Evolutionary conservation across 2,888 invertebrate species (phyloP).

Genomic region (Chaetogeoica ovagalla): DNA sequence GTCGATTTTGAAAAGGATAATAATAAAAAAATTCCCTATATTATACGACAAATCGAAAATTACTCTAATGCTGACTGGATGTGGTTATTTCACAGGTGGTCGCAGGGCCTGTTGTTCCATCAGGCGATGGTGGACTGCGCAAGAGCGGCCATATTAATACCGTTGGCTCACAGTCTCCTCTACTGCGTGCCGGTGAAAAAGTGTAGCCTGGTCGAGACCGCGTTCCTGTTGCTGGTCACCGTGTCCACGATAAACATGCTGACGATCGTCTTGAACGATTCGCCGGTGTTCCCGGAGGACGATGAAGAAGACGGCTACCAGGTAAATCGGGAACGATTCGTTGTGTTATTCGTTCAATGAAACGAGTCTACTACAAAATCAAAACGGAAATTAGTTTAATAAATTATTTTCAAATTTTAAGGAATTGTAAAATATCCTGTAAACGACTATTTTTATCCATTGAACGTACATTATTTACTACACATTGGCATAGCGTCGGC

Average conservation of each 20-base stretch:
- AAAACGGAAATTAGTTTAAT: too few relatives aligned
- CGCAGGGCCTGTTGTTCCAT: slow-evolving; percentile 81
- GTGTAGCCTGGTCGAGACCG: slow-evolving; percentile 84
- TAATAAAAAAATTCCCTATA: too few relatives aligned
- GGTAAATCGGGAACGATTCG: background rate
- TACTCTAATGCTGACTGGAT: too few relatives aligned
- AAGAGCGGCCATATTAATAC: slow-evolving; percentile 76
- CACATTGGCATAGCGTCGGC: too few relatives aligned
- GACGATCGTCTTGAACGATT: slow-evolving; percentile 82
- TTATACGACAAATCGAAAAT: too few relatives aligned
- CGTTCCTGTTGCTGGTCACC: slow-evolving; percentile 83
- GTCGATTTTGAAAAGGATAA: too few relatives aligned
- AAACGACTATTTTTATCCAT: too few relatives aligned
- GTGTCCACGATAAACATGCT: slow-evolving; percentile 90
- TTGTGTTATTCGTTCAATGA: too few relatives aligned
- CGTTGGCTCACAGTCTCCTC: slow-evolving; percentile 77
- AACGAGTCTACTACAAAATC: too few relatives aligned
- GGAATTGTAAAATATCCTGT: too few relatives aligned
- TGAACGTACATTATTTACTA: too few relatives aligned
- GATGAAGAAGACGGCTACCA: slow-evolving; percentile 67
- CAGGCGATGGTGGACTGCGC: slow-evolving; percentile 83
- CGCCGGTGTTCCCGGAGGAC: slow-evolving; percentile 81
- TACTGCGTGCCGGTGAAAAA: slow-evolving; percentile 82
- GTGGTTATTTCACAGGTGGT: slow-evolving; percentile 68
- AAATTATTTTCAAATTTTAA: too few relatives aligned